Conservation (phyloP, 2,888 invertebrate genomes). For the Patella depressa region DNA sequence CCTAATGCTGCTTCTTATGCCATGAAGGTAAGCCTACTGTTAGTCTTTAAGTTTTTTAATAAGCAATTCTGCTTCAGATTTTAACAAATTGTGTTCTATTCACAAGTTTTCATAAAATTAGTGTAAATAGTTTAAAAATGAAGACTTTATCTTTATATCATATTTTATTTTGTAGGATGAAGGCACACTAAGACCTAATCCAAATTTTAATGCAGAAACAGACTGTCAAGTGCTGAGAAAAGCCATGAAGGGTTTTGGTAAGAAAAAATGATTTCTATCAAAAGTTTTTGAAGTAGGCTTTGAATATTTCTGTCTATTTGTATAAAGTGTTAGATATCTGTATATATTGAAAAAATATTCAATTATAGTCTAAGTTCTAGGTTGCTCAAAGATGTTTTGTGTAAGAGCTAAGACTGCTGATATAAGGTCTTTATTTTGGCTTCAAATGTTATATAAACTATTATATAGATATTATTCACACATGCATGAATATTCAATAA, state of each 20-base stretch:
- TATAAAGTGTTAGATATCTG: too few species aligned
- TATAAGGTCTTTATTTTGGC: too few species aligned
- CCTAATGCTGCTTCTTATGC: conserved; percentile 37
- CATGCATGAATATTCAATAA: too few species aligned
- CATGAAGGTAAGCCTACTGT: conserved; percentile 32
- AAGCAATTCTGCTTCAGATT: conserved; percentile 15
- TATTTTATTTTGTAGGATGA: conserved; percentile 53
- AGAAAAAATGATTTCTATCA: conserved; percentile 3
- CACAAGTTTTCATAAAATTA: conserved; percentile 22
- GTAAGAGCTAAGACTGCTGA: too few species aligned
- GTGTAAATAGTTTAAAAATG: conserved; percentile 17
- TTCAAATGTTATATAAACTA: too few species aligned
- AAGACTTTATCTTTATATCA: background rate
- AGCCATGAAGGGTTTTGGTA: conserved; percentile 68
- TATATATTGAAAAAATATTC: too few species aligned
- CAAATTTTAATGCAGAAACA: conserved; percentile 65
- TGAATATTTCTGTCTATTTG: too few species aligned
- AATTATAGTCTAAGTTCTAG: too few species aligned
- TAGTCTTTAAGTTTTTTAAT: background rate
- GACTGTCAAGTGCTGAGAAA: conserved; percentile 68
- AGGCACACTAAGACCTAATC: conserved; percentile 59
- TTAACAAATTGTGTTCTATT: conserved; percentile 10
- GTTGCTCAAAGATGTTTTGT: too few species aligned
- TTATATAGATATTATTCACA: too few species aligned
- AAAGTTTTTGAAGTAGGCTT: too few species aligned